A percentile compares a stretch with the other conserved stretches of the same genome.
Conservation (phyloP, 2,888 invertebrate species). For the Nezara viridula region DNA sequence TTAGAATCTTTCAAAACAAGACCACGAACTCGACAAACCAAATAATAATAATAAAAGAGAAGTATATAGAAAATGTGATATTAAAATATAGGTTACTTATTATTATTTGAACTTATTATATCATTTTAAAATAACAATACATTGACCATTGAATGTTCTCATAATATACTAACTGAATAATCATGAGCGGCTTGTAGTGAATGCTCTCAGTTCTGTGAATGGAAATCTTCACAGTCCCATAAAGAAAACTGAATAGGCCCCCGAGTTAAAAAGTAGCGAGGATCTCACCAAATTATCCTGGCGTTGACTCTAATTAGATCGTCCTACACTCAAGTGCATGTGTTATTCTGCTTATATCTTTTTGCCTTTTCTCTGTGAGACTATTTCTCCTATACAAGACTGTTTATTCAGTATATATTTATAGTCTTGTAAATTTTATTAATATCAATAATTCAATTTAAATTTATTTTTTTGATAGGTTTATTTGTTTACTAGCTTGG, state of each 20-base stretch:
- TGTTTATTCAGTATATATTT: no score
- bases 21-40: no score
- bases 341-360: not conserved
- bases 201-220: not conserved
- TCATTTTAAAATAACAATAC: no score
- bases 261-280: not conserved
- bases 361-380: not conserved
- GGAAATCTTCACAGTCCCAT: not conserved
- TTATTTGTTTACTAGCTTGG: no score
- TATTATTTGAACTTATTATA: no score
- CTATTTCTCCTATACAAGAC: not conserved
- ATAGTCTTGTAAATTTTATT: no score
- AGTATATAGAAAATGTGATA: no score
- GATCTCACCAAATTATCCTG: not conserved
- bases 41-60: no score
- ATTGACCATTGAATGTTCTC: not conserved
- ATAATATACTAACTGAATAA: not conserved
- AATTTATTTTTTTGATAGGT: no score
- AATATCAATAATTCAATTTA: no score
- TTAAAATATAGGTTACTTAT: no score
- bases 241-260: conserved; percentile 14
- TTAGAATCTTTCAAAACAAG: no score
- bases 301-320: not conserved
- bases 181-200: not conserved
- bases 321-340: not conserved